A percentile compares a stretch with the other conserved stretches of the same genome.
Conservation (phyloP, 37 sponge, comb jelly and placozoan genomes). For the Spongia lamella region DNA sequence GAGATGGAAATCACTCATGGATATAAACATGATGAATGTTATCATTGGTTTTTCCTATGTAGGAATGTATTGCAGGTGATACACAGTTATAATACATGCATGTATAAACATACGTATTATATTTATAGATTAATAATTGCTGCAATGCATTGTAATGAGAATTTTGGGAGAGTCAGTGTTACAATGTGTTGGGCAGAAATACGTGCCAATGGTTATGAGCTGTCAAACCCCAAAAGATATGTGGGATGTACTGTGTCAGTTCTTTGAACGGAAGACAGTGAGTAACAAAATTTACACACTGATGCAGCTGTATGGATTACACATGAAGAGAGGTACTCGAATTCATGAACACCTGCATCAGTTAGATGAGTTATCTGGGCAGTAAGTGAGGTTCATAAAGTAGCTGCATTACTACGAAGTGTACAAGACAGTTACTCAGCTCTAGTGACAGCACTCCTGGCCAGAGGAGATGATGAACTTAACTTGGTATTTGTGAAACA, state of each 20-base stretch:
- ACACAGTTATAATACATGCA: no score
- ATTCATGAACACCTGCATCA: no score
- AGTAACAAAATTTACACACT: neutral
- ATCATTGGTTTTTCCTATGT: no score
- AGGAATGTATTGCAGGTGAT: no score
- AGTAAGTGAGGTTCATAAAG: constrained; percentile 17
- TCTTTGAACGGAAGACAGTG: constrained; percentile 24
- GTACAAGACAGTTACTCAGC: constrained; percentile 31
- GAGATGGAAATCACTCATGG: no score
- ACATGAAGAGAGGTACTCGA: constrained; percentile 25
- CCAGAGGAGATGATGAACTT: constrained; percentile 32
- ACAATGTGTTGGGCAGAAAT: constrained; percentile 28
- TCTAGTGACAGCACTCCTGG: constrained; percentile 32
- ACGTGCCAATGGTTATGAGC: constrained; percentile 22
- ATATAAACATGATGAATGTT: no score
- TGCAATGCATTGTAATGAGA: no score
- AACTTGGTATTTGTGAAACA: constrained; percentile 22
- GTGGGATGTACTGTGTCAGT: constrained; percentile 26
- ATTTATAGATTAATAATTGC: no score
- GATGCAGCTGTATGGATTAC: constrained; percentile 33
- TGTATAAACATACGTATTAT: no score
- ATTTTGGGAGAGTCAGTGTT: no score
- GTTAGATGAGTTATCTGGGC: no score
- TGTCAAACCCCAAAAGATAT: constrained; percentile 5
- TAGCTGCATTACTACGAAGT: constrained; percentile 22